Percentiles rank a stretch among this genome's conserved stretches.
These are phyloP conservation scores for Falco concolor DNA, from an alignment of 2,797 vertebrate species.

Conservation along the genomic window DNA sequence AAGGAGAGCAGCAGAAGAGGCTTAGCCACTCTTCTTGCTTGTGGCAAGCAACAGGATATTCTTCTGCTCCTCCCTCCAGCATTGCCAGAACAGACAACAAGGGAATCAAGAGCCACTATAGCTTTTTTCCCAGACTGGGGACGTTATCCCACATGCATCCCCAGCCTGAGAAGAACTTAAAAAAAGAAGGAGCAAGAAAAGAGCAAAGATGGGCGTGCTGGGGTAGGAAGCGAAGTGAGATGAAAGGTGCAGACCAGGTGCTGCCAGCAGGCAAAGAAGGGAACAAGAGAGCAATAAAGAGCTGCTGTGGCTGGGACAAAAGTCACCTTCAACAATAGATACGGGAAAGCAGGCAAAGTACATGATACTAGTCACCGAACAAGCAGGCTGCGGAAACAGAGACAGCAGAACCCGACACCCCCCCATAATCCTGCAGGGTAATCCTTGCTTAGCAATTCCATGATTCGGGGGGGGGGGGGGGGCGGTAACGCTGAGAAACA, in stretches of 20 bases:
- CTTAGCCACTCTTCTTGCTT: not conserved
- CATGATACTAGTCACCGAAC: not conserved
- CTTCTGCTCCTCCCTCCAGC: not conserved
- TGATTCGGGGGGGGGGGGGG: not conserved
- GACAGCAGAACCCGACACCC: not conserved
- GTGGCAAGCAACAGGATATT: not conserved
- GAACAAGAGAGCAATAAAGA: not conserved
- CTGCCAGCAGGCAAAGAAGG: not conserved
- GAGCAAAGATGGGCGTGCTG: not conserved
- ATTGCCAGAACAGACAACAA: not conserved
- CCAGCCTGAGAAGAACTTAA: not conserved
- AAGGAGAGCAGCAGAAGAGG: not conserved
- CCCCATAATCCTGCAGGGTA: not conserved
- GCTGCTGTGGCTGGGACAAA: not conserved
- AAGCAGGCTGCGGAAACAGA: not conserved
- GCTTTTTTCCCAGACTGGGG: not conserved
- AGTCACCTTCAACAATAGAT: conserved; percentile 52
- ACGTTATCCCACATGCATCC: not conserved
- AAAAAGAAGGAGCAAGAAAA: not conserved
- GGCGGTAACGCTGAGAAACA: not conserved
- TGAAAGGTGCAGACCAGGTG: not conserved
- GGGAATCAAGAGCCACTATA: not conserved
- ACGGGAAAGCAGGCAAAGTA: conserved; percentile 17
- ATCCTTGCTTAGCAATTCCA: not conserved
- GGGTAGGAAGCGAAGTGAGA: not conserved